Evolutionary conservation across 2,113 vertebrate species (phyloP).

Genomic region (Bubo bubo): DNA sequence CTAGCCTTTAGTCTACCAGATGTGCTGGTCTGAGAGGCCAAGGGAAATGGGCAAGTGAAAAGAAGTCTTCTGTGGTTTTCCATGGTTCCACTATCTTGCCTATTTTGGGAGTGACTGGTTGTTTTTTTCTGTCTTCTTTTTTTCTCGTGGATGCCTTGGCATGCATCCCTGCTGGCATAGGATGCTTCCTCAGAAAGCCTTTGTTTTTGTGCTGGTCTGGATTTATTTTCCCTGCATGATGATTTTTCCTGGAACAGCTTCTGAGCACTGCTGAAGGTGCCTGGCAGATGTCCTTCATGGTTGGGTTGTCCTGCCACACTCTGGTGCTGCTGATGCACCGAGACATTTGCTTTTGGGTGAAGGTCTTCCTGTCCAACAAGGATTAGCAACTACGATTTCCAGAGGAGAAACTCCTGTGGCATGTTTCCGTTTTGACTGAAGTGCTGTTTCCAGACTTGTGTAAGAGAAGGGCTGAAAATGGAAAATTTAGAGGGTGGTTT

Average conservation of each 20-base stretch:
- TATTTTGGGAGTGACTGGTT: neutral
- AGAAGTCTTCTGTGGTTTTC: neutral
- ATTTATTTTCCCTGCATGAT: neutral
- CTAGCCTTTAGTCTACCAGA: neutral
- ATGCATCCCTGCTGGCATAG: neutral
- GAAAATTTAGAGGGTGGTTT: neutral
- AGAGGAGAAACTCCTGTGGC: neutral
- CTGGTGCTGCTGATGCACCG: neutral
- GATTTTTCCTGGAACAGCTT: conserved; percentile 39
- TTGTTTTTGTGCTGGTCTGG: neutral
- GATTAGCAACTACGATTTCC: neutral
- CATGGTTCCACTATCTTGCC: neutral
- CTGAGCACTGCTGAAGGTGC: neutral
- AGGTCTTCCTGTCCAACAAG: neutral
- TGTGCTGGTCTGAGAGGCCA: neutral
- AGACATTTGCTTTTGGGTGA: neutral
- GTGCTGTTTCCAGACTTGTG: neutral
- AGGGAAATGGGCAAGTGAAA: neutral
- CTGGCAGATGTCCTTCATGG: neutral
- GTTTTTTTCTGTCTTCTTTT: neutral
- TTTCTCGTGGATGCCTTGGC: neutral
- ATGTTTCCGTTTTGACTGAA: neutral
- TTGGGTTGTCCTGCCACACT: neutral
- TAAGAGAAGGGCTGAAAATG: neutral
- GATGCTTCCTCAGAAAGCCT: neutral